Evolutionary conservation across 2,113 vertebrate species (phyloP), one percentile per base, ranked within the genome.

Genomic region (Lamprotornis superbus): DNA sequence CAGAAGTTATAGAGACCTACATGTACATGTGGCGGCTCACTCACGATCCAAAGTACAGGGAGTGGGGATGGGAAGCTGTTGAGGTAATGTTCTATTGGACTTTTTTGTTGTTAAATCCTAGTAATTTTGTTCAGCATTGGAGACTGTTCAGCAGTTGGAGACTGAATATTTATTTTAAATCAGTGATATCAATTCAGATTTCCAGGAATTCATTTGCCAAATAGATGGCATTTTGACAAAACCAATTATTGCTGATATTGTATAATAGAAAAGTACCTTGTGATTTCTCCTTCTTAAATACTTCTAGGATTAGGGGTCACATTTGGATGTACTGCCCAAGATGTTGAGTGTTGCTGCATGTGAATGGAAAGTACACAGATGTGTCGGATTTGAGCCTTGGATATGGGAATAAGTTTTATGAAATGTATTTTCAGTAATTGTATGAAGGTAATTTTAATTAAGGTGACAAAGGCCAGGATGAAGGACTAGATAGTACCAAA

Each of bases 11-110:
- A 49, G 99, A 99, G 98, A 99, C 99, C 25, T 99, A 99, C 97
- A 99, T 99, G 99, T 99, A 99, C 97, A 98, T 99, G 99, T 99
- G 99, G 99, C 98, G 99, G 90, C 98, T 99, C 92, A 99, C 99
- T 63, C 99, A 99, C 3, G 99, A 99, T 89, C 99, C 99, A 55
- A 99, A 99, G 80, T 99, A 99, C 97, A 98, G 99, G 39, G 98
- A 99, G 82, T 99, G 99, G 99, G 99, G 99, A 95, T 99, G 99
- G 99, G 99, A 99, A 98, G 99, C 99, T 13, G 98, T 99, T 16
- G 98, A 99, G 99, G 99, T 99, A 97, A 83, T 23, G 23, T 88
- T 21, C 28, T 82, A 3, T 19, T 75, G 20, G n/a, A 76, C 24
- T 81, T 59, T 18, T 52, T 49, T 25, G 13, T 37, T 64, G 15